These are phyloP conservation scores for Acleris laterana DNA, from an alignment of 2,888 invertebrate species.

Conservation along the genomic window DNA sequence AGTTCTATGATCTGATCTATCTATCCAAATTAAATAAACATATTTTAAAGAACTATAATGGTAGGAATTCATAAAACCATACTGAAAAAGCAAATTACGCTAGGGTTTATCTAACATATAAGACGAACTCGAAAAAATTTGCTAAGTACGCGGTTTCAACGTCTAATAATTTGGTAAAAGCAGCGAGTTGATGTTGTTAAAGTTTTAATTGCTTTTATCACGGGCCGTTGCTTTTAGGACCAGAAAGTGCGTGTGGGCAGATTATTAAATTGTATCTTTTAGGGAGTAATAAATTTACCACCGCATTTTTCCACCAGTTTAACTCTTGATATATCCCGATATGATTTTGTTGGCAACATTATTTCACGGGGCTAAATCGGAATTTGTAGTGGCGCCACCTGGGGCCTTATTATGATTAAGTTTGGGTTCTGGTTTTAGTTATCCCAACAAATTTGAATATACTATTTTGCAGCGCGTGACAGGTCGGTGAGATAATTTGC, in stretches of 20 bases:
- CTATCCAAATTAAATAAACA: too few relatives aligned
- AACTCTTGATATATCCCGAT: constrained; percentile 40
- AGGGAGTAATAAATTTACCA: constrained; percentile 53
- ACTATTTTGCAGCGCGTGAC: constrained; percentile 35
- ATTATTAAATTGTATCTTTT: constrained; percentile 72
- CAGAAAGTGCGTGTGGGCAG: constrained; percentile 66
- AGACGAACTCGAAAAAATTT: background rate
- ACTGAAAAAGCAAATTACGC: too few relatives aligned
- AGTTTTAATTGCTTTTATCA: constrained; percentile 81
- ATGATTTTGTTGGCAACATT: constrained; percentile 24
- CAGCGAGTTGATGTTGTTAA: constrained; percentile 68
- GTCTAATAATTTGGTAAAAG: constrained; percentile 27
- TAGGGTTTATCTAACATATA: background rate
- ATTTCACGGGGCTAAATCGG: constrained; percentile 27
- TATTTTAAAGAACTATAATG: too few relatives aligned
- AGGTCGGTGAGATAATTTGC: constrained; percentile 35
- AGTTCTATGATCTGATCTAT: too few relatives aligned
- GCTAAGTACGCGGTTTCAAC: constrained; percentile 16
- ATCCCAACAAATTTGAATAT: constrained; percentile 38
- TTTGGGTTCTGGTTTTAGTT: constrained; percentile 37
- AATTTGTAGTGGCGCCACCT: constrained; percentile 32
- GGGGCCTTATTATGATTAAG: constrained; percentile 37
- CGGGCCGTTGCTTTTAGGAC: constrained; percentile 68
- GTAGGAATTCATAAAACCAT: too few relatives aligned
- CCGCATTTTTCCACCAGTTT: constrained; percentile 42